phyloP scores from a whole-genome alignment of 2,888 invertebrate species.

The Pseudococcus jackbeardsleyi region DNA sequence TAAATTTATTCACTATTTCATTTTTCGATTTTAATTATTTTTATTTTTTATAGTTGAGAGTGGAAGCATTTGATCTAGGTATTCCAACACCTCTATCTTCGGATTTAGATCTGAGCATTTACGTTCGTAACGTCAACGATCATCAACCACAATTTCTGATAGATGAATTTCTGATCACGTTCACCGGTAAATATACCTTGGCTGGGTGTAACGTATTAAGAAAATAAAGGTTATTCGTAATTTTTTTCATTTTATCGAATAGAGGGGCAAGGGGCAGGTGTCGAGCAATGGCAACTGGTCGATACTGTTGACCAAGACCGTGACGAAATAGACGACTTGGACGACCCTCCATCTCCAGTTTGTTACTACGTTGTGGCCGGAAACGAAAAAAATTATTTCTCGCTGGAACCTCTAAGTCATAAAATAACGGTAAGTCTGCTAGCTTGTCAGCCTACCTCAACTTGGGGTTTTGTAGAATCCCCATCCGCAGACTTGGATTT shows the following conservation, averaged over 20 bases:
- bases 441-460: too few species aligned
- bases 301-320: slow-evolving; percentile 84
- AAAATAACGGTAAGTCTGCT: slow-evolving; percentile 73
- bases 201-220: too few species aligned
- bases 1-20: too few species aligned
- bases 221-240: too few species aligned
- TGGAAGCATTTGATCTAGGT: slow-evolving; percentile 92
- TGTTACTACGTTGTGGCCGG: slow-evolving; percentile 94
- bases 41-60: slow-evolving; percentile 77
- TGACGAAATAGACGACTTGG: slow-evolving; percentile 83
- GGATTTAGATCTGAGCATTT: slow-evolving; percentile 88
- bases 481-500: too few species aligned
- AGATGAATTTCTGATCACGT: slow-evolving; percentile 79
- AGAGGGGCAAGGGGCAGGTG: slow-evolving; percentile 72
- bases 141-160: slow-evolving; percentile 88
- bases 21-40: too few species aligned
- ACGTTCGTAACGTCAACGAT: slow-evolving; percentile 89
- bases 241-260: background rate
- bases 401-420: slow-evolving; percentile 81
- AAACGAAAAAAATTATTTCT: slow-evolving; percentile 81
- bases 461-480: too few species aligned
- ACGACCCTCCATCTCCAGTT: slow-evolving; percentile 85
- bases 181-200: slow-evolving; percentile 70
- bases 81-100: slow-evolving; percentile 88
- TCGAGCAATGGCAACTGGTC: slow-evolving; percentile 79